phyloP scores from a whole-genome alignment of 1,140 invertebrate species.

The Hycleus cichorii region DNA sequence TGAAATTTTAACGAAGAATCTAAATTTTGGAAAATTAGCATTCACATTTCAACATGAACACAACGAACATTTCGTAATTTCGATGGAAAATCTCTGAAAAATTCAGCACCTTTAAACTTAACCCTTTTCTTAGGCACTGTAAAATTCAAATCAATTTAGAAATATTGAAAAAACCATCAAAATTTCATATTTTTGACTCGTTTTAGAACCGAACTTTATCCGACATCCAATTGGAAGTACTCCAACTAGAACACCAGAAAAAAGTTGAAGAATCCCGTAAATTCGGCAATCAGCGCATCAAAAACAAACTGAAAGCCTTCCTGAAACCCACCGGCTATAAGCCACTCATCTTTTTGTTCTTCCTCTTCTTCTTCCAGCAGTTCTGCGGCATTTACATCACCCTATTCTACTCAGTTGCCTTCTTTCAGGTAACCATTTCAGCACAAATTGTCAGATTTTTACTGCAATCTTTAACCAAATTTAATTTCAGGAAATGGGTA shows the following conservation, averaged over 20 bases:
- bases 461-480: background rate
- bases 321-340: constrained; percentile 52
- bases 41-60: no score
- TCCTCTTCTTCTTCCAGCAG: constrained; percentile 54
- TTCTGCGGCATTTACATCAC: constrained; percentile 59
- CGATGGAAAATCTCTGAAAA: no score
- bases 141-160: no score
- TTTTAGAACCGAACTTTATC: constrained; percentile 29
- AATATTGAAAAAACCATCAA: no score
- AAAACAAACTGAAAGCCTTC: constrained; percentile 35
- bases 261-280: constrained; percentile 30
- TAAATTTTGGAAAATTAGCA: no score
- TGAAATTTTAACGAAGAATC: no score
- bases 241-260: constrained; percentile 42
- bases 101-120: no score
- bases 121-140: no score
- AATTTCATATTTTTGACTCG: background rate
- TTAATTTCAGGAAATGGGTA: constrained; percentile 19
- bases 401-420: constrained; percentile 61
- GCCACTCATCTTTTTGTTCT: constrained; percentile 48
- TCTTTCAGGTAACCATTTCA: constrained; percentile 43
- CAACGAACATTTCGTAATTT: no score
- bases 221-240: constrained; percentile 38
- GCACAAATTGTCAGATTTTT: constrained; percentile 3
- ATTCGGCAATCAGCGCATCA: constrained; percentile 27